Percentiles rank a stretch among this genome's conserved stretches.
These are phyloP conservation scores for Tetramorium alpestre DNA, from an alignment of 1,140 invertebrate species.

Conservation along the genomic window DNA sequence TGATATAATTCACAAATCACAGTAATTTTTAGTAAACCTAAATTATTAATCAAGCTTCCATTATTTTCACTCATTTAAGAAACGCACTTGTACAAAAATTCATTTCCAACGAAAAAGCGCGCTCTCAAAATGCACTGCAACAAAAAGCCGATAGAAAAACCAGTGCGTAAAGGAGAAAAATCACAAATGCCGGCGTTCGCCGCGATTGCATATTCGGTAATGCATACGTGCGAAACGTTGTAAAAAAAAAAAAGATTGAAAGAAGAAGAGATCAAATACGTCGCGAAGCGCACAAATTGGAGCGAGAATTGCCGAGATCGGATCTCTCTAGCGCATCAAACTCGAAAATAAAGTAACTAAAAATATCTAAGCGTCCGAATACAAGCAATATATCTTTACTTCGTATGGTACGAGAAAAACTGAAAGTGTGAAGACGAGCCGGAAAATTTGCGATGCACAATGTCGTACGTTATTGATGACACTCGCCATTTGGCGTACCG, in stretches of 20 bases:
- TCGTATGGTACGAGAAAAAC: background rate
- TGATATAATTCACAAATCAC: background rate
- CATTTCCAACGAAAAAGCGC: background rate
- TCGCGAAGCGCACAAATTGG: background rate
- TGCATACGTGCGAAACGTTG: background rate
- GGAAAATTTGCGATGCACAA: background rate
- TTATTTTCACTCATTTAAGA: background rate
- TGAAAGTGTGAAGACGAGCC: background rate
- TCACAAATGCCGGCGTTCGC: background rate
- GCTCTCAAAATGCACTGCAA: background rate
- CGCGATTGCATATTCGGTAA: background rate
- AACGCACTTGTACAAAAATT: background rate
- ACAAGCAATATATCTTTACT: background rate
- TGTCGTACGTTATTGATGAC: conserved; percentile 11
- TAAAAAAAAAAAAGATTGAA: background rate
- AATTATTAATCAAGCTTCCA: background rate
- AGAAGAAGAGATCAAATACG: background rate
- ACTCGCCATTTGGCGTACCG: background rate
- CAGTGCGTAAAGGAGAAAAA: background rate
- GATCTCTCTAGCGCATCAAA: too few relatives aligned
- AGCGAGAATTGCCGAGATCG: background rate
- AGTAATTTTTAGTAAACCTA: background rate
- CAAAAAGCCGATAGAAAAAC: background rate
- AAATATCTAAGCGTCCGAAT: background rate
- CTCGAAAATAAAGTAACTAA: background rate